phyloP scores from a whole-genome alignment of 2,888 invertebrate genomes.

The Platerodrilus igneus region DNA sequence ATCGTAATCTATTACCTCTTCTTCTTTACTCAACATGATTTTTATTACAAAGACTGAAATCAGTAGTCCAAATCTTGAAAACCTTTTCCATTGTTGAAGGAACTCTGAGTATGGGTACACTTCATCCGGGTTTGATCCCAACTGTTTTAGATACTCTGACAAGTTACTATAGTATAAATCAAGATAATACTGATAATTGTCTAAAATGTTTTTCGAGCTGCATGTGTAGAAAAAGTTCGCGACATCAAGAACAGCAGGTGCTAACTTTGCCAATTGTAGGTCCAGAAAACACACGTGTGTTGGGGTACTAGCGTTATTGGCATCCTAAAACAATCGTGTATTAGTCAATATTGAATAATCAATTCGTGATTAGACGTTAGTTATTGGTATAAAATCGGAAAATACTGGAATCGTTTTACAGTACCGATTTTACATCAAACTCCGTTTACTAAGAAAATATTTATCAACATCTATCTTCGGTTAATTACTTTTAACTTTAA shows the following conservation, averaged over 20 bases:
- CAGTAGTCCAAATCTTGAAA: conserved; percentile 28
- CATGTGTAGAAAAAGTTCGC: conserved; percentile 36
- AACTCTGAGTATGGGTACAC: conserved; percentile 35
- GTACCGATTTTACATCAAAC: no score
- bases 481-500: no score
- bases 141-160: conserved; percentile 26
- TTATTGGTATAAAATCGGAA: no score
- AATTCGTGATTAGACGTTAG: no score
- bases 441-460: no score
- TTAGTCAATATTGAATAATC: no score
- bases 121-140: conserved; percentile 34
- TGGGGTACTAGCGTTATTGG: conserved; percentile 7
- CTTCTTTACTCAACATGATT: conserved; percentile 26
- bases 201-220: conserved; percentile 29
- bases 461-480: no score
- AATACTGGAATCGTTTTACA: conserved; percentile 1
- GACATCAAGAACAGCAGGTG: conserved; percentile 35
- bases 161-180: conserved; percentile 36
- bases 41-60: conserved; percentile 26
- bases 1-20: conserved; percentile 21
- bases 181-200: conserved; percentile 32
- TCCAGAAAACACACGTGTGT: conserved; percentile 30
- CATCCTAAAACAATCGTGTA: conserved; percentile 6
- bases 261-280: conserved; percentile 31
- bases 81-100: conserved; percentile 33